A percentile compares a stretch with the other conserved stretches of the same genome.
Conservation (phyloP, 1,140 invertebrate genomes). For the Drosophila sturtevanti region DNA sequence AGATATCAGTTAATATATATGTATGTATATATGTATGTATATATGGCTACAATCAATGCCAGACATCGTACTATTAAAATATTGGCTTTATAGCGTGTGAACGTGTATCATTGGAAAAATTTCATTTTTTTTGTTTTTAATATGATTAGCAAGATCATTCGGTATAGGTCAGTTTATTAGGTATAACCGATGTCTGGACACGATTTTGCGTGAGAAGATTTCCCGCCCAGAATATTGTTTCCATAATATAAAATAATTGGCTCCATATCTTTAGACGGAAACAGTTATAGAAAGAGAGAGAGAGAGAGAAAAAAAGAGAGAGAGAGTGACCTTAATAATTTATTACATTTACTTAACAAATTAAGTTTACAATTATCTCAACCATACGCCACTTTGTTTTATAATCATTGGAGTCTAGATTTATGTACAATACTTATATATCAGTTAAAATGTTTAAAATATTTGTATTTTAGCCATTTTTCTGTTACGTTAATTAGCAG, state of each 20-base stretch:
- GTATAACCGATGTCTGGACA: conserved; percentile 26
- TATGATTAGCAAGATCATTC: conserved; percentile 6
- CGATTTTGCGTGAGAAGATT: conserved; percentile 7
- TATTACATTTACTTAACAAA: not conserved
- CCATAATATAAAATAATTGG: not conserved
- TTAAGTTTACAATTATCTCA: too few species aligned
- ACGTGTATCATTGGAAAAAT: conserved; percentile 38
- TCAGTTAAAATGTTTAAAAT: too few species aligned
- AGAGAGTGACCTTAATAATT: not conserved
- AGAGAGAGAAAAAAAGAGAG: not conserved
- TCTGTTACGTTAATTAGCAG: not conserved
- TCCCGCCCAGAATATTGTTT: not conserved
- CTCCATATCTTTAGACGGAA: not conserved
- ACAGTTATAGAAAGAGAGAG: not conserved
- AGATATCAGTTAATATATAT: conserved; percentile 37
- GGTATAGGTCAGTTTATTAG: conserved; percentile 46
- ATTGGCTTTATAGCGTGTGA: conserved; percentile 21
- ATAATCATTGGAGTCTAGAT: not conserved
- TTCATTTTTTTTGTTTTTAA: not conserved
- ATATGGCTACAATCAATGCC: conserved; percentile 51
- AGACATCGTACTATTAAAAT: conserved; percentile 45
- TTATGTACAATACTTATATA: too few species aligned
- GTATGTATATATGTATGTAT: too few species aligned
- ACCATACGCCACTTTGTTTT: not conserved
- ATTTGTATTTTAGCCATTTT: too few species aligned